phyloP scores from a whole-genome alignment of 2,113 vertebrate genomes.

The Girardinichthys multiradiatus region DNA sequence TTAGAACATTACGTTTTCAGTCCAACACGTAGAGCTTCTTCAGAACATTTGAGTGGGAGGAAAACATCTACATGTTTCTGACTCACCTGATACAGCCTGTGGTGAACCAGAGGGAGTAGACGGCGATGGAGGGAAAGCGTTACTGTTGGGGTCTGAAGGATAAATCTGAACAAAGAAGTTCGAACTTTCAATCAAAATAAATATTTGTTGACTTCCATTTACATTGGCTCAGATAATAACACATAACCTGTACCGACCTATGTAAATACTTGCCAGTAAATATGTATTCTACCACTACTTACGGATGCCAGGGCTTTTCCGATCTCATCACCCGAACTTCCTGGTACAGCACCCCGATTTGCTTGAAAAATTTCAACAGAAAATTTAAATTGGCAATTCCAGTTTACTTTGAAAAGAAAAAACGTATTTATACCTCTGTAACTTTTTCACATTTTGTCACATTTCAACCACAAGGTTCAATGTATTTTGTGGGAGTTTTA shows the following conservation, averaged over 20 bases:
- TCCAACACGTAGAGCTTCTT: slow-evolving; percentile 66
- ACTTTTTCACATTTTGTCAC: not conserved
- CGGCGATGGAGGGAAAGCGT: slow-evolving; percentile 90
- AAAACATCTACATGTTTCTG: slow-evolving; percentile 7
- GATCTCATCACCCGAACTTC: slow-evolving; percentile 95
- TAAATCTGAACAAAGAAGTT: slow-evolving; percentile 86
- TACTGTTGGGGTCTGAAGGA: slow-evolving; percentile 92
- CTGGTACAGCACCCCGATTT: slow-evolving; percentile 83
- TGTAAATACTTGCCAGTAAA: not conserved
- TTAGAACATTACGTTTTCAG: slow-evolving; percentile 13
- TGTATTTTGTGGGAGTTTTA: not conserved
- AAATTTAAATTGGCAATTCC: not conserved
- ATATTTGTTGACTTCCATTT: not conserved
- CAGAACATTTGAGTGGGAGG: not conserved
- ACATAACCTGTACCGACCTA: not conserved
- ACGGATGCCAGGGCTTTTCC: slow-evolving; percentile 98
- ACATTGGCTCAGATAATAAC: not conserved
- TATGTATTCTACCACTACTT: slow-evolving; percentile 64
- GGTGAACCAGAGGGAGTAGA: slow-evolving; percentile 94
- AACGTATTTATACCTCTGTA: not conserved
- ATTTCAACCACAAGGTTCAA: not conserved
- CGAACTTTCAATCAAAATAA: slow-evolving; percentile 9
- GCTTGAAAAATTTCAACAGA: slow-evolving; percentile 69
- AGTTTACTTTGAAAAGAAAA: not conserved
- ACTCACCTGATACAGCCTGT: slow-evolving; percentile 90